Conservation (phyloP, 2,888 invertebrate species). For the Halictus ligatus region DNA sequence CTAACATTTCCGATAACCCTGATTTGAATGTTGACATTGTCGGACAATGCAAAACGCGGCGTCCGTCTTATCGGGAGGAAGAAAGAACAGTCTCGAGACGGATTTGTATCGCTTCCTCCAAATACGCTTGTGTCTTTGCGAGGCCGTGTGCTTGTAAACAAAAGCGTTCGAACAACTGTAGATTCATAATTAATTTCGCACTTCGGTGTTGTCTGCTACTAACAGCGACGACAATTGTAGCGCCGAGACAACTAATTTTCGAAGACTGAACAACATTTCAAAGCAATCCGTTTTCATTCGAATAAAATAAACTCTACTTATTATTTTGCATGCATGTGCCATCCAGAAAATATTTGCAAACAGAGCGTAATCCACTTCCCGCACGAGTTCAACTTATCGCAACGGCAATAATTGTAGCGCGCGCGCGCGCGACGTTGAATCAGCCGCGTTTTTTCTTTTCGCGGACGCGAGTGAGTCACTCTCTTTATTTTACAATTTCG, state of each 20-base stretch:
- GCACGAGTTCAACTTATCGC: not conserved
- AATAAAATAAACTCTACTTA: not conserved
- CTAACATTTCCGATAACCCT: slow-evolving; percentile 33
- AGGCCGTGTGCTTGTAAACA: slow-evolving; percentile 39
- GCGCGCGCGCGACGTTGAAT: slow-evolving; percentile 78
- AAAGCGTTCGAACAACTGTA: slow-evolving; percentile 16
- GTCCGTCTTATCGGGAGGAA: slow-evolving; percentile 2
- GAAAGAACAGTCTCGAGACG: slow-evolving; percentile 18
- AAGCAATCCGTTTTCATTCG: not conserved
- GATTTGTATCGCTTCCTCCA: slow-evolving; percentile 31
- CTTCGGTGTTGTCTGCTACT: not conserved
- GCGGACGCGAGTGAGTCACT: slow-evolving; percentile 60
- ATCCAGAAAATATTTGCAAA: not conserved
- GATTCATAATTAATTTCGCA: not conserved
- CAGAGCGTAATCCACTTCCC: not conserved
- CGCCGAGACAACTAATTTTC: not conserved
- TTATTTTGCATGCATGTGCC: not conserved
- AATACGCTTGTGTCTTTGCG: slow-evolving; percentile 56
- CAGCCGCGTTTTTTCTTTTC: slow-evolving; percentile 68
- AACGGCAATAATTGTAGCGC: slow-evolving; percentile 67
- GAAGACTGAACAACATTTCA: too few species aligned
- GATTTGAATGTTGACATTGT: slow-evolving; percentile 53
- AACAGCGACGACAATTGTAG: not conserved
- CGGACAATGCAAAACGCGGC: slow-evolving; percentile 14
- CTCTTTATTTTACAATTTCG: not conserved